phyloP scores from a whole-genome alignment of 2,113 vertebrate genomes.

The Danio rerio region DNA sequence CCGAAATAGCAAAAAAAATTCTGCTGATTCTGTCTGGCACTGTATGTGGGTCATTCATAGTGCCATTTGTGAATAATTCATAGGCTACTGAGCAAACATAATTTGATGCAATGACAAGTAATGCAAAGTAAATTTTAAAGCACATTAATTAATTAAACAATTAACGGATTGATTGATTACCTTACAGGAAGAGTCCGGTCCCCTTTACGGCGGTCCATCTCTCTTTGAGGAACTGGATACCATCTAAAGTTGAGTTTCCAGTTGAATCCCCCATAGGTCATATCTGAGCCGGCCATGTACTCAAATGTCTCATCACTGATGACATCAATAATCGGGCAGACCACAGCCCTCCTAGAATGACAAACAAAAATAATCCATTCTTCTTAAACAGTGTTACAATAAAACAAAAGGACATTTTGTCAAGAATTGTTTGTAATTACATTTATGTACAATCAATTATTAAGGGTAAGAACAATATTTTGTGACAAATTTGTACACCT shows the following conservation, averaged over 20 bases:
- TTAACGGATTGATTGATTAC: slow-evolving; percentile 64
- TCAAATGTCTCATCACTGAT: slow-evolving; percentile 99
- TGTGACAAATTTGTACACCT: too few relatives aligned
- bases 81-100: not conserved
- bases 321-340: slow-evolving; percentile 98
- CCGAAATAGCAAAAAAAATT: not conserved
- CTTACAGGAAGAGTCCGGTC: slow-evolving; percentile 95
- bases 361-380: slow-evolving; percentile 22
- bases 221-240: slow-evolving; percentile 96
- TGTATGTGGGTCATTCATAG: not conserved
- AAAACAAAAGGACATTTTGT: not conserved
- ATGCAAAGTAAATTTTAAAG: not conserved
- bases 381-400: not conserved
- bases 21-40: not conserved
- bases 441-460: not conserved
- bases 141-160: not conserved
- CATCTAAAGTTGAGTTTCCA: slow-evolving; percentile 99
- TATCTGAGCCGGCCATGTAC: slow-evolving; percentile 98
- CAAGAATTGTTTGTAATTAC: not conserved
- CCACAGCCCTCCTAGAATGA: slow-evolving; percentile 86
- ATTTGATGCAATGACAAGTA: not conserved
- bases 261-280: slow-evolving; percentile 98
- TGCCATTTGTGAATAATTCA: not conserved
- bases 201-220: slow-evolving; percentile 97
- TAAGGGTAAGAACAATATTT: not conserved